Percentiles rank a stretch among this genome's conserved stretches.
phyloP scores from a whole-genome alignment of 2,888 invertebrate species.

The Caenorhabditis imperialis region DNA sequence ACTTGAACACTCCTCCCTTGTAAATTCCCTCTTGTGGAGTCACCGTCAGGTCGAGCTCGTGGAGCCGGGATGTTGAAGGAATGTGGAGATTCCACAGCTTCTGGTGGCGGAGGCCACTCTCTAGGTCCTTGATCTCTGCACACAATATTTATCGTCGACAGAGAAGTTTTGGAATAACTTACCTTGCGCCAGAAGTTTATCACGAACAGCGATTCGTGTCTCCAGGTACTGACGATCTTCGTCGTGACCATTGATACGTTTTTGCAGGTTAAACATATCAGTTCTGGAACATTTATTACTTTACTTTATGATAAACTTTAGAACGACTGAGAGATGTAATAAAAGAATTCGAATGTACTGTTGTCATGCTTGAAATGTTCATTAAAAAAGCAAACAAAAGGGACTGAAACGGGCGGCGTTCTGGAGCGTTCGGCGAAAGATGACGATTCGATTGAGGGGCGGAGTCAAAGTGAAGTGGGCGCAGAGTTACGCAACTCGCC shows the following conservation, averaged over 20 bases:
- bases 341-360: too few relatives aligned
- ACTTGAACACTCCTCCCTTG: conserved; percentile 89
- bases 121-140: conserved; percentile 85
- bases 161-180: not conserved
- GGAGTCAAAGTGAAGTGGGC: conserved; percentile 7
- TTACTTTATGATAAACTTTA: too few relatives aligned
- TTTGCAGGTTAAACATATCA: conserved; percentile 77
- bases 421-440: not conserved
- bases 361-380: too few relatives aligned
- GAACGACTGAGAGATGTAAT: too few relatives aligned
- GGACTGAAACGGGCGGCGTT: too few relatives aligned
- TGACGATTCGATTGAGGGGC: conserved; percentile 18
- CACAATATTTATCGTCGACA: not conserved
- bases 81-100: conserved; percentile 86
- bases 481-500: conserved; percentile 20
- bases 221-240: conserved; percentile 72
- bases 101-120: conserved; percentile 83
- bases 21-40: conserved; percentile 90
- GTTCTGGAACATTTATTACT: conserved; percentile 10
- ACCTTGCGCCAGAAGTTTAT: conserved; percentile 73
- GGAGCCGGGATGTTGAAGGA: conserved; percentile 87
- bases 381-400: too few relatives aligned
- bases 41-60: conserved; percentile 85
- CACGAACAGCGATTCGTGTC: conserved; percentile 72
- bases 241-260: conserved; percentile 74